Evolutionary conservation across 2,888 invertebrate species (phyloP).

Genomic region (Exephanes ischioxanthus): DNA sequence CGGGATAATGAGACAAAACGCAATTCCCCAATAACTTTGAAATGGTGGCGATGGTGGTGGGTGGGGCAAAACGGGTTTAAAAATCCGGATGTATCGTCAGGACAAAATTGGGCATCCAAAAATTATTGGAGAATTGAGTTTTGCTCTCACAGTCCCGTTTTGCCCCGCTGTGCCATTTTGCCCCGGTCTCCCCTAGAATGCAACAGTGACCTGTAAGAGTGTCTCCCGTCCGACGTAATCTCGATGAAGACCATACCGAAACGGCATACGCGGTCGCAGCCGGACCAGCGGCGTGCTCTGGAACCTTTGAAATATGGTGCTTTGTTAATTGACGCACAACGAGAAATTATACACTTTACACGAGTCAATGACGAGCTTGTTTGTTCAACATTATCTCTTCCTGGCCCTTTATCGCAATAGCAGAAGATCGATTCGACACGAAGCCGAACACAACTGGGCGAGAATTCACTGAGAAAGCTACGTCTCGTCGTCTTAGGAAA

Average conservation of each 20-base stretch:
- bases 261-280: constrained; percentile 24
- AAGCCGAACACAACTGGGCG: not conserved
- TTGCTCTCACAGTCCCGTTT: too few relatives aligned
- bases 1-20: too few relatives aligned
- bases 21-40: too few relatives aligned
- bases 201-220: not conserved
- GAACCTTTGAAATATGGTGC: too few relatives aligned
- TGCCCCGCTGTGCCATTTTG: too few relatives aligned
- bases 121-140: too few relatives aligned
- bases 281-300: constrained; percentile 14
- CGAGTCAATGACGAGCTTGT: not conserved
- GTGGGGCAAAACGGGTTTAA: too few relatives aligned
- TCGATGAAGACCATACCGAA: constrained; percentile 52
- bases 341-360: constrained; percentile 7
- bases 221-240: constrained; percentile 15
- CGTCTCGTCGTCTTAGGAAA: constrained; percentile 14
- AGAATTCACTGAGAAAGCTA: constrained; percentile 3
- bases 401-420: not conserved
- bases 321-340: too few relatives aligned
- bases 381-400: not conserved
- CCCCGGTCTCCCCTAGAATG: too few relatives aligned
- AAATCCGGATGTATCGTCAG: too few relatives aligned
- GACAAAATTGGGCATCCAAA: too few relatives aligned
- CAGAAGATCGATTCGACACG: not conserved
- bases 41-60: too few relatives aligned